A percentile compares a stretch with the other conserved stretches of the same genome.
phyloP scores from a whole-genome alignment of 1,140 invertebrate genomes.

The Plutomurus gul region DNA sequence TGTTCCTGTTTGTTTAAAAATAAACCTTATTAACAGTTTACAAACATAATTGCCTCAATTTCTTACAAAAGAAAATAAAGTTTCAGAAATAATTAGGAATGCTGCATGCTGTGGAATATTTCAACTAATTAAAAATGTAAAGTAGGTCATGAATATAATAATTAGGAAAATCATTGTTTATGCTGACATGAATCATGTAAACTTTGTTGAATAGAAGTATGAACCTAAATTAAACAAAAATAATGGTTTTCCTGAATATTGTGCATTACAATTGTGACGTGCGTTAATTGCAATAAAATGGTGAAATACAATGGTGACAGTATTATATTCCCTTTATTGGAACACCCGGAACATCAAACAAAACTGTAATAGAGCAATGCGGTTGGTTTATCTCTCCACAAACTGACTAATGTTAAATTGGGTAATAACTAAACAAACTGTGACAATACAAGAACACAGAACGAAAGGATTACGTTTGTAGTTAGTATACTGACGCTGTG shows the following conservation, averaged over 20 bases:
- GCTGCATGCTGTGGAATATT: too few relatives aligned
- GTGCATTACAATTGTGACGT: background rate
- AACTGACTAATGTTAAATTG: background rate
- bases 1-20: background rate
- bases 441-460: too few relatives aligned
- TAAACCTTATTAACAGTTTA: background rate
- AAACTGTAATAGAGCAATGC: background rate
- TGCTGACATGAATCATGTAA: background rate
- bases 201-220: background rate
- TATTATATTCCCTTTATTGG: conserved; percentile 1
- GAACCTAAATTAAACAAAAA: background rate
- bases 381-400: conserved; percentile 25
- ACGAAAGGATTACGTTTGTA: too few relatives aligned
- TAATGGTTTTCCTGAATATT: background rate
- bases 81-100: too few relatives aligned
- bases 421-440: background rate
- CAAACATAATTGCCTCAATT: background rate
- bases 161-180: background rate
- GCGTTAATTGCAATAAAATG: background rate
- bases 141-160: background rate
- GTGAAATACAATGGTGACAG: background rate
- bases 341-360: conserved; percentile 17
- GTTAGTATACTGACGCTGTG: background rate
- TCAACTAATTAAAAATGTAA: too few relatives aligned
- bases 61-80: background rate